A percentile compares a stretch with the other conserved stretches of the same genome.
Evolutionary conservation across 2,797 vertebrate genomes (phyloP).

Genomic region (Lindbergichthys nudifrons): DNA sequence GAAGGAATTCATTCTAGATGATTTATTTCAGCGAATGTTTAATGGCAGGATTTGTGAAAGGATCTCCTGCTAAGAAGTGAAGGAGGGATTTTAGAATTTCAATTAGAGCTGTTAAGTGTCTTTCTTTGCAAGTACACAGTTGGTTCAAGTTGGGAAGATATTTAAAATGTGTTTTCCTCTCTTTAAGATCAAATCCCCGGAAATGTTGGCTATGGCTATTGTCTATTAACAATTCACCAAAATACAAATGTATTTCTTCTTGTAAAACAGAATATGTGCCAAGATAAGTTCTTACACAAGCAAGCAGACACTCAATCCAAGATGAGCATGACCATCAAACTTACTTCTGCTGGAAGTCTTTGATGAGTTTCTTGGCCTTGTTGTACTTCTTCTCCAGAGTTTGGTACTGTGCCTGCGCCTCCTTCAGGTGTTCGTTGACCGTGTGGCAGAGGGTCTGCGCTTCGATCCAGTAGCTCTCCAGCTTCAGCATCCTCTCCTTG

Average conservation of each 20-base stretch:
- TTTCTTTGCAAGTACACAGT: background rate
- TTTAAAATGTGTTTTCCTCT: no score
- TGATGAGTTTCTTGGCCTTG: slow-evolving; percentile 99
- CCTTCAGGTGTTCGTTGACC: slow-evolving; percentile 97
- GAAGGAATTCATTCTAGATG: slow-evolving; percentile 10
- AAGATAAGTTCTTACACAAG: no score
- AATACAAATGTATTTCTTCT: no score
- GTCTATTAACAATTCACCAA: no score
- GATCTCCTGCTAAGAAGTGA: slow-evolving; percentile 6
- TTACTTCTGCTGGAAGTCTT: slow-evolving; percentile 99
- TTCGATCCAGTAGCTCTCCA: slow-evolving; percentile 99
- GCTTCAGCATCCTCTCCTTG: slow-evolving; percentile 97
- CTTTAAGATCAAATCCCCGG: no score
- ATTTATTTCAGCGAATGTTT: background rate
- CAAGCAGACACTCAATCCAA: background rate
- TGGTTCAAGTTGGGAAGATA: no score
- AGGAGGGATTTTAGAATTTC: background rate
- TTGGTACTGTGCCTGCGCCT: slow-evolving; percentile 97
- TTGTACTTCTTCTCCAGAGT: slow-evolving; percentile 98
- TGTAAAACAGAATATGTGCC: no score
- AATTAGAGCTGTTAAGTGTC: slow-evolving; percentile 8
- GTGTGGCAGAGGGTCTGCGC: slow-evolving; percentile 98
- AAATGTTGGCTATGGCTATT: no score
- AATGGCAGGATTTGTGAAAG: slow-evolving; percentile 2
- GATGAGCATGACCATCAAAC: slow-evolving; percentile 45